Base-by-base conservation (phyloP, 1,140 invertebrate genomes). In the Oryzaephilus surinamensis region DNA sequence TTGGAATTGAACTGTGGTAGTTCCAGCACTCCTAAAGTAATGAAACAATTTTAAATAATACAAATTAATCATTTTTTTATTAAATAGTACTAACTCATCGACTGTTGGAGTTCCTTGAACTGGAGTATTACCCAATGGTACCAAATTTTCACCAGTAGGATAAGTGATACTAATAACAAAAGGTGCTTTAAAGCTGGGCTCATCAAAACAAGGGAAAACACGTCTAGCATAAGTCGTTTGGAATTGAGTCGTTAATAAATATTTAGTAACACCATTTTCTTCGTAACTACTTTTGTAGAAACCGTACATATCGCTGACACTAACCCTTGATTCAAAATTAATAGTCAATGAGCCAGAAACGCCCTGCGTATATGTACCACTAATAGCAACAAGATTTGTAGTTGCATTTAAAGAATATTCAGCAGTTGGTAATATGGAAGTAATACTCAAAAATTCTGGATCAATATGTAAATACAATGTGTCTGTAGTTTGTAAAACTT, bases 171-270 rank as follows among this genome's bases (percentile, higher is more conserved):
- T 72, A 2, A 91, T 52, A 15, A 60, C 70, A 52, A 89, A 95
- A 1, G 65, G 72, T 0, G 83, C 76, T 54, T 88, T 90, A 45
- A 84, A 76, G 10, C 69, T 65, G 0, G 92, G 91, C 52, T 96
- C 90, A 60, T 96, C 91, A 52, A 85, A 87, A 55, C 87, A 92
- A 0, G 90, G 90, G 54, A 93, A 91, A 2, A 81, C 82, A 23
- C 75, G 67, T 6, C 90, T 68, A 1, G 87, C 85, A 58, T 78
- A 76, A 0, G 77, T 84, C 0, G 86, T 73, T 53, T 90, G 76
- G 50, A 92, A 79, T 58, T 93, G 87, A 0, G 84, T 86, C 1
- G 74, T 78, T 2, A 76, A 75, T 11, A 88, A 21, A 33, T 46
- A 48, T 32, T 45, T 52, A 1, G 26, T 41, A 1, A 30, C 23